phyloP scores from a whole-genome alignment of 1,140 invertebrate genomes.

The Asobara japonica region DNA sequence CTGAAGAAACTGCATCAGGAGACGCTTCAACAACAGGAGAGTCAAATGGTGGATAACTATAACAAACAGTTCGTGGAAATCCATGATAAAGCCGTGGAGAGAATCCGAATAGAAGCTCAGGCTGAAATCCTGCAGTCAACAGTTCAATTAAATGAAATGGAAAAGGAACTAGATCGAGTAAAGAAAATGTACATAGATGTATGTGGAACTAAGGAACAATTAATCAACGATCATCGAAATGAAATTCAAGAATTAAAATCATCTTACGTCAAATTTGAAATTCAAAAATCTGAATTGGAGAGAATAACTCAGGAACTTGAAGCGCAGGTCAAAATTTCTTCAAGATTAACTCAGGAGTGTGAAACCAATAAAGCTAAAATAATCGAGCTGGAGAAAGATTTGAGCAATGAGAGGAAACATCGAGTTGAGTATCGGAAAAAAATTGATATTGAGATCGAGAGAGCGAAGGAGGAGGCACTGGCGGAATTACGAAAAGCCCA shows the following conservation, averaged over 20 bases:
- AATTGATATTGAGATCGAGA: constrained; percentile 58
- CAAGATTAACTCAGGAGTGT: constrained; percentile 50
- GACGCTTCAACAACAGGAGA: constrained; percentile 49
- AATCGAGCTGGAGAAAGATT: constrained; percentile 58
- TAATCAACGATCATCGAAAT: constrained; percentile 52
- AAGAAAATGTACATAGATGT: constrained; percentile 63
- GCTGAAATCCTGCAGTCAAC: constrained; percentile 57
- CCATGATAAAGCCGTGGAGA: constrained; percentile 58
- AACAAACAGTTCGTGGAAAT: constrained; percentile 61
- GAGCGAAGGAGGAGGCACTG: constrained; percentile 59
- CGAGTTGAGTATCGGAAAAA: constrained; percentile 53
- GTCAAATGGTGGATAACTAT: constrained; percentile 47
- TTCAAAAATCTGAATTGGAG: constrained; percentile 46
- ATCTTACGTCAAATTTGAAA: constrained; percentile 49
- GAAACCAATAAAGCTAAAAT: constrained; percentile 51
- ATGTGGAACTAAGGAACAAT: constrained; percentile 57
- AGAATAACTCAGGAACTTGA: constrained; percentile 49
- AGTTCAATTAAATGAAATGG: constrained; percentile 60
- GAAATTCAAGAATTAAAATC: constrained; percentile 54
- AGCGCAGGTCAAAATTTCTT: constrained; percentile 48
- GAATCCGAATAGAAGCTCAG: constrained; percentile 54
- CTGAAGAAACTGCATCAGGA: constrained; percentile 51
- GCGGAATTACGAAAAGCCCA: constrained; percentile 54
- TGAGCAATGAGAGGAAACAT: constrained; percentile 51
- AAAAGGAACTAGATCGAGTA: constrained; percentile 59